A percentile compares a stretch with the other conserved stretches of the same genome.
These are phyloP conservation scores for Anomalospiza imberbis DNA, from an alignment of 2,797 vertebrate genomes.

Conservation along the genomic window DNA sequence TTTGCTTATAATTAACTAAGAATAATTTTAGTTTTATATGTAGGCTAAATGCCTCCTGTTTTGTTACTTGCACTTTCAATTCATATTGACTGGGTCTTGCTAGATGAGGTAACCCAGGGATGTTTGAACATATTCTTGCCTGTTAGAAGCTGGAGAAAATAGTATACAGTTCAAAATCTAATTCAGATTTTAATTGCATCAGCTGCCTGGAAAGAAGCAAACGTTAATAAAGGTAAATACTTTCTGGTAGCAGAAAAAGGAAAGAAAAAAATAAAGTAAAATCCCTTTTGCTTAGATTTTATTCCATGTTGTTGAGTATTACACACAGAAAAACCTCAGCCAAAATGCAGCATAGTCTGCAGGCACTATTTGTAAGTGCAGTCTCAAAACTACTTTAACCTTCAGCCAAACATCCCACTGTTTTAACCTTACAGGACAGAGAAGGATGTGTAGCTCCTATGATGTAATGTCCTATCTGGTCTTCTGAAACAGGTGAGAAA, in stretches of 20 bases:
- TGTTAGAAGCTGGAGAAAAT: not conserved
- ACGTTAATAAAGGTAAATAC: constrained; percentile 5
- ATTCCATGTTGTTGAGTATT: not conserved
- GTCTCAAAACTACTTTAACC: not conserved
- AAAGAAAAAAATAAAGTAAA: not conserved
- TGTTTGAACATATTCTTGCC: not conserved
- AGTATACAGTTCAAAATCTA: not conserved
- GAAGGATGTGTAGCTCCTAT: not conserved
- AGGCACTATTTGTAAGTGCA: not conserved
- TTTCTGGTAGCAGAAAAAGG: not conserved
- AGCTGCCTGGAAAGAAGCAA: not conserved
- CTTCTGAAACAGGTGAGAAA: not conserved
- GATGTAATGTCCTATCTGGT: not conserved
- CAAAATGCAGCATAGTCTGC: not conserved
- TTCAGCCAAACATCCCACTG: not conserved
- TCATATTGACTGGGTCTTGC: not conserved
- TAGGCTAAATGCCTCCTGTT: not conserved
- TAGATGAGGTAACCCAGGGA: not conserved
- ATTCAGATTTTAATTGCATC: not conserved
- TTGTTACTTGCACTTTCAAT: constrained; percentile 4
- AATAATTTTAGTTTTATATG: not conserved
- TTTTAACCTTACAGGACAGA: not conserved
- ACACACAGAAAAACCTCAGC: rapidly evolving
- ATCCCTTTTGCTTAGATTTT: not conserved
- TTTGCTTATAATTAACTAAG: not conserved